Percentiles rank a stretch among this genome's conserved stretches.
Conservation (phyloP, 2,113 vertebrate genomes). For the Osmerus eperlanus region DNA sequence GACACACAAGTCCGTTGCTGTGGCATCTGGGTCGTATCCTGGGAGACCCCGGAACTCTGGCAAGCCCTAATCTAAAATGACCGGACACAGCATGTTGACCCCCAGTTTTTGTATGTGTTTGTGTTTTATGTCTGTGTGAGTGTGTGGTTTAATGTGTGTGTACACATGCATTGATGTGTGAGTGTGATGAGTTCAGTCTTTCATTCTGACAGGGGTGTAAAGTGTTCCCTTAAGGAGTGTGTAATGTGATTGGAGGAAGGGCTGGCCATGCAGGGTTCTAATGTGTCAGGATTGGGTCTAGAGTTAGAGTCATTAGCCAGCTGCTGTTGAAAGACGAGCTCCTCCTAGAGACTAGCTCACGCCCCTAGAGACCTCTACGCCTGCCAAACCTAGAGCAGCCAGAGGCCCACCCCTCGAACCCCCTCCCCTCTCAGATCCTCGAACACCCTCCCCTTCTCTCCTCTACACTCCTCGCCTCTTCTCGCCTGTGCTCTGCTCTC, state of each 20-base stretch:
- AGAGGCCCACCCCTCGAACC: constrained; percentile 15
- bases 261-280: constrained; percentile 26
- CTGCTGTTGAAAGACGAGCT: constrained; percentile 55
- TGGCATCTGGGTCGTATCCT: constrained; percentile 52
- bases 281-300: constrained; percentile 27
- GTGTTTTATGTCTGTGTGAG: neutral
- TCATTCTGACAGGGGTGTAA: constrained; percentile 20
- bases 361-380: constrained; percentile 32
- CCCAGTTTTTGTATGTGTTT: neutral
- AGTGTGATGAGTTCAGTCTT: neutral
- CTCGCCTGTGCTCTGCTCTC: constrained; percentile 32
- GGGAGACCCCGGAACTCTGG: constrained; percentile 48
- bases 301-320: constrained; percentile 47
- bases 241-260: constrained; percentile 37
- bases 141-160: neutral
- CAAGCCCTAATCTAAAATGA: constrained; percentile 53
- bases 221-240: constrained; percentile 37
- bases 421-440: neutral
- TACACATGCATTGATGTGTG: neutral
- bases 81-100: constrained; percentile 26
- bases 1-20: constrained; percentile 40
- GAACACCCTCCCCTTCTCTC: neutral
- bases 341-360: constrained; percentile 28
- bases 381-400: constrained; percentile 49
- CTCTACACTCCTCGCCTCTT: constrained; percentile 10